Percentiles rank a stretch among this genome's conserved stretches.
phyloP scores from a whole-genome alignment of 2,113 vertebrate genomes.

The Chionomys nivalis region DNA sequence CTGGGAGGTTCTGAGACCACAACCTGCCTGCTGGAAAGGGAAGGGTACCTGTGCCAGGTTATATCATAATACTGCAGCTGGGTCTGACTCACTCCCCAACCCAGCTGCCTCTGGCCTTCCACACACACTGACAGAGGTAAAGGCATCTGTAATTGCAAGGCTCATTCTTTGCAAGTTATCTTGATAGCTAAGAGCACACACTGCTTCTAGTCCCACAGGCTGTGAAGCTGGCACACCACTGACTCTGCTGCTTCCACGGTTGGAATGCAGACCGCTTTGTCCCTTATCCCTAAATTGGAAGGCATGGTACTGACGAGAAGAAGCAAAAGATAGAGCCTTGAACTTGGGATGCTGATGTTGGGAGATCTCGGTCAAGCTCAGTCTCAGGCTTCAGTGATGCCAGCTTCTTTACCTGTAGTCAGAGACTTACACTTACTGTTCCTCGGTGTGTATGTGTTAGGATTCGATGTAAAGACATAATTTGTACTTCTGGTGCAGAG shows the following conservation, averaged over 20 bases:
- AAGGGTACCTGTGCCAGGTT: background rate
- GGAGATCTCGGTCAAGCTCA: background rate
- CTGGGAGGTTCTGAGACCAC: background rate
- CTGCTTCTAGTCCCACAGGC: background rate
- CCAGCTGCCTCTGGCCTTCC: too few relatives aligned
- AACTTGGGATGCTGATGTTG: background rate
- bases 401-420: background rate
- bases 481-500: background rate
- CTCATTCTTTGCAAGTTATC: background rate
- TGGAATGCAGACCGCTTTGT: background rate
- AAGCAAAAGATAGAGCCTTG: background rate
- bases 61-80: fast-evolving
- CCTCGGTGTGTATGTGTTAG: background rate
- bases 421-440: background rate
- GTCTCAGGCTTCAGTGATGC: background rate
- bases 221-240: background rate
- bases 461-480: background rate
- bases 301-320: background rate
- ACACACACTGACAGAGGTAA: background rate
- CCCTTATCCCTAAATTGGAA: background rate
- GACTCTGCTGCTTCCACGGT: background rate
- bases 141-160: background rate
- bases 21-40: background rate
- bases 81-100: background rate
- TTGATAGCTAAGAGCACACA: background rate